Conservation (phyloP, 30 jellyfish, hydroid and myxozoan species). For the Chironex yamaguchii region DNA sequence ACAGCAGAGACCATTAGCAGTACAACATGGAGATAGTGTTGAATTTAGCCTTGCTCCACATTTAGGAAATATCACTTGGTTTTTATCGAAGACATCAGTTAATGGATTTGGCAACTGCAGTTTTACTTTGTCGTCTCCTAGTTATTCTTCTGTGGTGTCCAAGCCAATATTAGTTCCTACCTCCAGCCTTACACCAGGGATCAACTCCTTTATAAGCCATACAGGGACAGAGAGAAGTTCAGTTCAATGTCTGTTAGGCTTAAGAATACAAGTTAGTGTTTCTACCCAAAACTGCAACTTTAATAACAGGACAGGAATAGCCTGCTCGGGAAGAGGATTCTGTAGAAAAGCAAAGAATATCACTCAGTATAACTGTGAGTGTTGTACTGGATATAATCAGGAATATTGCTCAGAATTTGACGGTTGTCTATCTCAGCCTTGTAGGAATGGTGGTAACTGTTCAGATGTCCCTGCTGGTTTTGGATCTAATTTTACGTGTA, state of each 20-base stretch:
- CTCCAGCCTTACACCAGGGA: too few species aligned
- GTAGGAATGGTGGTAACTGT: slow-evolving; percentile 84
- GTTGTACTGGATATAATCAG: slow-evolving; percentile 76
- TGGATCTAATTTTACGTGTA: slow-evolving; percentile 59
- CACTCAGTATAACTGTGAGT: slow-evolving; percentile 34
- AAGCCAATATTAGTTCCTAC: too few species aligned
- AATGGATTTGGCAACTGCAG: not conserved
- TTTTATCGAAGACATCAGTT: not conserved
- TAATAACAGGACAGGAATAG: not conserved
- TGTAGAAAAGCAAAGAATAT: slow-evolving; percentile 48
- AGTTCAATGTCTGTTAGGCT: slow-evolving; percentile 13
- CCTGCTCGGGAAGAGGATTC: slow-evolving; percentile 59
- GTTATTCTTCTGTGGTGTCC: too few species aligned
- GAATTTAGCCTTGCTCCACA: not conserved
- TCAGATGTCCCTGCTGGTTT: slow-evolving; percentile 61
- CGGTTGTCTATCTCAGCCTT: slow-evolving; percentile 71
- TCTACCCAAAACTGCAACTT: not conserved
- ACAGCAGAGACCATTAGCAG: not conserved
- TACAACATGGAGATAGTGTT: not conserved
- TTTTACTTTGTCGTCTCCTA: not conserved
- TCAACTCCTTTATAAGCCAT: not conserved
- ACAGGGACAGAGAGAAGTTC: not conserved
- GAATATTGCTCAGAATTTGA: slow-evolving; percentile 60
- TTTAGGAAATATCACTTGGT: not conserved
- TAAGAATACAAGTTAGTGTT: slow-evolving; percentile 6